Evolutionary conservation across 2,797 vertebrate genomes (phyloP).

Genomic region (Yasuhikotakia modesta): DNA sequence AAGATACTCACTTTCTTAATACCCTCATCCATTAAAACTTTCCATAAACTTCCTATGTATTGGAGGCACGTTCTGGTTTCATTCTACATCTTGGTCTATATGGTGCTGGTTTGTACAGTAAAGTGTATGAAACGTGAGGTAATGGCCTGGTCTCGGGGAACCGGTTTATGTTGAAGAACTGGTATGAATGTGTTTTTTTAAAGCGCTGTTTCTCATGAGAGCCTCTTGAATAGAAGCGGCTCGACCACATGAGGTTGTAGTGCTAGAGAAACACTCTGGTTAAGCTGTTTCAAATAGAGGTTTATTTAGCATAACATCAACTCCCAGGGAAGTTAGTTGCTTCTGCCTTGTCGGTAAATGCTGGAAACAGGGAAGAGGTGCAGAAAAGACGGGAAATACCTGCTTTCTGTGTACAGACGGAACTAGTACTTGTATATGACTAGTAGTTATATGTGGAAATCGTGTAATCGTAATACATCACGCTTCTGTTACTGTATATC

Average conservation of each 20-base stretch:
- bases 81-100: not conserved
- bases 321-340: not conserved
- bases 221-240: not conserved
- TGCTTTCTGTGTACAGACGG: slow-evolving; percentile 4
- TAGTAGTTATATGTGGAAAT: too few species aligned
- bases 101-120: not conserved
- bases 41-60: not conserved
- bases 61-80: not conserved
- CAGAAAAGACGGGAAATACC: not conserved
- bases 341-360: not conserved
- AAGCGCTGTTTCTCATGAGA: not conserved
- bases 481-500: slow-evolving; percentile 1
- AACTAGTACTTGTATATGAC: too few species aligned
- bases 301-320: not conserved
- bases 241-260: slow-evolving; percentile 32
- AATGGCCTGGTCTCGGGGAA: slow-evolving; percentile 66
- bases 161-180: slow-evolving; percentile 78
- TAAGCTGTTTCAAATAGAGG: not conserved
- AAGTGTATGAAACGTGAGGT: slow-evolving; percentile 16
- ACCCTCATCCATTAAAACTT: not conserved
- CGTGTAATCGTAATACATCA: too few species aligned
- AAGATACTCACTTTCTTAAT: slow-evolving; percentile 21
- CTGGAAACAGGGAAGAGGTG: slow-evolving; percentile 5
- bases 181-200: slow-evolving; percentile 64
- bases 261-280: not conserved